These are phyloP conservation scores for Scolopax rusticola DNA, from an alignment of 2,797 vertebrate genomes.

Conservation along the genomic window DNA sequence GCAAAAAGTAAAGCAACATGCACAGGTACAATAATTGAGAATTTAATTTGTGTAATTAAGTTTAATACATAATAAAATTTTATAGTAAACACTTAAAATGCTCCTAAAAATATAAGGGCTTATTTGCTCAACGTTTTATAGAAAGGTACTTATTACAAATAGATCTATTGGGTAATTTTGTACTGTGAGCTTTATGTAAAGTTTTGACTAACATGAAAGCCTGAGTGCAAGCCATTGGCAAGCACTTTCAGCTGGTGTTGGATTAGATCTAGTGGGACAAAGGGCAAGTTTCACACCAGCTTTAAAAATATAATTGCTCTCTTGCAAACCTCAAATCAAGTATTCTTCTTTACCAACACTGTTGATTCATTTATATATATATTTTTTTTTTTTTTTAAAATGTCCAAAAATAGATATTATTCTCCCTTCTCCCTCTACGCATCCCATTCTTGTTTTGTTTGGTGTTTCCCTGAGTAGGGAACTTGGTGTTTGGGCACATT, in stretches of 20 bases:
- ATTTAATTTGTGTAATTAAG: constrained; percentile 43
- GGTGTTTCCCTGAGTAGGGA: background rate
- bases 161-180: background rate
- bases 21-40: background rate
- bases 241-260: background rate
- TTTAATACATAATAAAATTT: constrained; percentile 48
- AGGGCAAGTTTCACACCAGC: background rate
- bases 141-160: background rate
- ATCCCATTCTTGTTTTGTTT: background rate
- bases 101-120: constrained; percentile 18
- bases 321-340: background rate
- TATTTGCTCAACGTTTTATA: background rate
- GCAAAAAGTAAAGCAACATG: background rate
- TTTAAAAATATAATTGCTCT: background rate
- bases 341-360: background rate
- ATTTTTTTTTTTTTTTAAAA: background rate
- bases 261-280: background rate
- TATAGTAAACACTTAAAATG: constrained; percentile 39
- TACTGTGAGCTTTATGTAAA: background rate
- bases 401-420: background rate
- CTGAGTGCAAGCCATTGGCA: background rate
- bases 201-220: background rate
- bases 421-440: background rate
- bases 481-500: rapidly evolving
- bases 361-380: background rate